Evolutionary conservation across 1,140 invertebrate genomes (phyloP).

Genomic region (Heliconius melpomene): DNA sequence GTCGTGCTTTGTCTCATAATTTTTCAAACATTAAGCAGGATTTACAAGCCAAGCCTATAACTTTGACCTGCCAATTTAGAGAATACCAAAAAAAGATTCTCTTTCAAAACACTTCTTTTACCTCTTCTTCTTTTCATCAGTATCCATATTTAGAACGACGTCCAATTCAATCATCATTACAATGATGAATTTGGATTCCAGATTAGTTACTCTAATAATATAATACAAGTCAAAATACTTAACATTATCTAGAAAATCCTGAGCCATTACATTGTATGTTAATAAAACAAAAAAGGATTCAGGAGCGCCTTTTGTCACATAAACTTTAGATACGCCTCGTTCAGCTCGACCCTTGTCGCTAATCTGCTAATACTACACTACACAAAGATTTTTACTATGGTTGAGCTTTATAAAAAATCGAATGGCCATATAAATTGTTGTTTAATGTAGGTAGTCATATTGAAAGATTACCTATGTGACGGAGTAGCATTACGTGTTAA

Average conservation of each 20-base stretch:
- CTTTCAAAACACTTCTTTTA: no score
- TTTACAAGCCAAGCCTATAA: no score
- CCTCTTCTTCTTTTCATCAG: no score
- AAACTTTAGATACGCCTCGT: conserved; percentile 2
- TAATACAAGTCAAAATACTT: background rate
- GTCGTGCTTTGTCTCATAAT: no score
- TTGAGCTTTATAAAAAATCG: background rate
- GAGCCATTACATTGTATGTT: background rate
- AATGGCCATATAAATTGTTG: background rate
- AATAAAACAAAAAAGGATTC: conserved; percentile 1
- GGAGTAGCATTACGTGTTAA: no score
- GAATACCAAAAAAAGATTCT: no score
- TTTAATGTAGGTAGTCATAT: background rate
- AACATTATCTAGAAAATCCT: background rate
- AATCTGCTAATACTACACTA: conserved; percentile 7
- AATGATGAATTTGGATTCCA: no score
- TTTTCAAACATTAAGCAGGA: no score
- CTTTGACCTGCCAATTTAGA: no score
- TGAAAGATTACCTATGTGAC: background rate
- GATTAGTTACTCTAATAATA: background rate
- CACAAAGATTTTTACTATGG: background rate
- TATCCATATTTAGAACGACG: no score
- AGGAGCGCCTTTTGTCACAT: background rate
- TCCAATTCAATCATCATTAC: no score
- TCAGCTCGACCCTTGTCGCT: conserved; percentile 3